Base-by-base conservation (phyloP, 2,797 vertebrate genomes). In the Prunella strophiata region DNA sequence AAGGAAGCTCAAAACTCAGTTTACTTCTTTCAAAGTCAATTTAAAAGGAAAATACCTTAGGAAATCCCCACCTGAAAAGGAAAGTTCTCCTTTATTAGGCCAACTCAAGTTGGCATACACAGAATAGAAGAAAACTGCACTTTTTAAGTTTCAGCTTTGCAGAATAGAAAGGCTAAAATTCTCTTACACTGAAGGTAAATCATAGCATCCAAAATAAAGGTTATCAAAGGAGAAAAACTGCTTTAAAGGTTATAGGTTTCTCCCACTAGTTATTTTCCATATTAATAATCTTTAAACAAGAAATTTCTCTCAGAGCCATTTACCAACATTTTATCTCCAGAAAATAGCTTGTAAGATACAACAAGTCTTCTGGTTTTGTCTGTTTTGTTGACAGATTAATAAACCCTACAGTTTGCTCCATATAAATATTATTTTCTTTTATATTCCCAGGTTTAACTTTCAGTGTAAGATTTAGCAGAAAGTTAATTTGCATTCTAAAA, bases 401-500 rank as follows among this genome's bases (percentile, higher is more conserved):
- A 54, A 82, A 58, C 22, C 58, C 71, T 65, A 22, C 54, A 67
- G 38, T 88, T 93, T 66, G 20, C 26, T 72, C 29, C 62, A 77
- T 48, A 73, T 27, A 63, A 75, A 67, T 77, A 79, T 62, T 78
- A 73, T 76, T 89, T 94, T 68, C 34, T 83, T 93, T 81, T 74
- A 72, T 79, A 58, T 86, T 73, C 51, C 86, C 65, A 79, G 32
- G 18, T 84, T 92, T 87, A 88, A 83, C 25, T 81, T 89, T 75
- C 74, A 57, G 57, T 29, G 27, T 75, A 50, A 78, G 40, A 65
- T 25, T 84, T 81, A 77, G 62, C 59, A 88, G 79, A 90, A 88
- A 58, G 7, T 71, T 63, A 59, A 81, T 85, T 70, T 82, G 11
- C 57, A 85, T 57, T 75, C 47, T 57, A 63, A 85, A 92, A 92